Conservation (phyloP, 1,140 invertebrate genomes). For the Pogonognathellus flavescens region DNA sequence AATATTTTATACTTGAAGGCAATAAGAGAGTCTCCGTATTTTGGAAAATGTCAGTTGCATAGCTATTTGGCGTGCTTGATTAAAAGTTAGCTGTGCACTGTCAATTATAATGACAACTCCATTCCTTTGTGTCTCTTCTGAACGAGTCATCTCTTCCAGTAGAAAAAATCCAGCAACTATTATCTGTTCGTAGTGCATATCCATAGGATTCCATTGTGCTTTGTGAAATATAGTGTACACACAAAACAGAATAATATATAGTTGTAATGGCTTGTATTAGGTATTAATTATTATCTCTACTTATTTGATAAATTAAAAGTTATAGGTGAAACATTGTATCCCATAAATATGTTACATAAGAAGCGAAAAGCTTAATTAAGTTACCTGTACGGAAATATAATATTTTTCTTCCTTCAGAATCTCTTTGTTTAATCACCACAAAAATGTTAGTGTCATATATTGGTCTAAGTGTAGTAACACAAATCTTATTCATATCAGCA, state of each 20-base stretch:
- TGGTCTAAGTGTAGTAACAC: not conserved
- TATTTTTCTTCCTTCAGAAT: not conserved
- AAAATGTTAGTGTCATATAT: not conserved
- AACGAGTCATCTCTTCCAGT: slow-evolving; percentile 1
- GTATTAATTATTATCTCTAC: too few relatives aligned
- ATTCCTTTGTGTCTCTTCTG: not conserved
- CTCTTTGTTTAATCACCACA: not conserved
- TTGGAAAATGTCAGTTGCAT: not conserved
- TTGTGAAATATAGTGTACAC: not conserved
- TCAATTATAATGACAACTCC: not conserved
- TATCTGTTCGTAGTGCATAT: not conserved
- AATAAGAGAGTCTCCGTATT: not conserved
- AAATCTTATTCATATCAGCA: not conserved
- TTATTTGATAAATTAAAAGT: too few relatives aligned
- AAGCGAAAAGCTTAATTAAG: too few relatives aligned
- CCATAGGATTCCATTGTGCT: not conserved
- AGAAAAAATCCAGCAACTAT: slow-evolving; percentile 16
- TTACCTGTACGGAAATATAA: not conserved
- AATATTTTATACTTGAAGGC: not conserved
- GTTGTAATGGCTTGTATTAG: too few relatives aligned
- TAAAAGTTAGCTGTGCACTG: not conserved
- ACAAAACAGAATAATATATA: too few relatives aligned
- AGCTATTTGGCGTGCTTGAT: not conserved
- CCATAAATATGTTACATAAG: too few relatives aligned
- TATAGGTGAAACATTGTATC: too few relatives aligned